Evolutionary conservation across 2,797 vertebrate genomes (phyloP).

Genomic region (Arrhamphus sclerolepis): DNA sequence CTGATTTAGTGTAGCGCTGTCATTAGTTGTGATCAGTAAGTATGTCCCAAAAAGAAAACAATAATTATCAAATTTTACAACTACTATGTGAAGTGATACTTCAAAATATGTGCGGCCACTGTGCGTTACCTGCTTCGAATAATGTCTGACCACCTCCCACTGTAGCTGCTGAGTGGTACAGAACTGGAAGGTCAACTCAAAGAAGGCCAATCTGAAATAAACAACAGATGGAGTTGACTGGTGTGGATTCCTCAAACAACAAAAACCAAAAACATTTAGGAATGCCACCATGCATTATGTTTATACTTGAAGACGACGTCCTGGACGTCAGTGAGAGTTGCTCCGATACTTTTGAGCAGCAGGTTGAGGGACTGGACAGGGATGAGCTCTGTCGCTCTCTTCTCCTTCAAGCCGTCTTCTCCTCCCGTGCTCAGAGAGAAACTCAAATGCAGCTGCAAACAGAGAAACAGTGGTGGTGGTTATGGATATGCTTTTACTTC

Average conservation of each 20-base stretch:
- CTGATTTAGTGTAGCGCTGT: too few species aligned
- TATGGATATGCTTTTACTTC: background rate
- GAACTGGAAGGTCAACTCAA: slow-evolving; percentile 92
- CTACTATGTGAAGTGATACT: too few species aligned
- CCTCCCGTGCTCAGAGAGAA: slow-evolving; percentile 92
- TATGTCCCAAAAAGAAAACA: too few species aligned
- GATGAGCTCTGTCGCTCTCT: slow-evolving; percentile 84
- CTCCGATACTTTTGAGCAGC: slow-evolving; percentile 95
- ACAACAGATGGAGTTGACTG: background rate
- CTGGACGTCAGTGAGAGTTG: slow-evolving; percentile 95
- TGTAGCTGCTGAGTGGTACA: slow-evolving; percentile 91
- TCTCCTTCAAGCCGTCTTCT: slow-evolving; percentile 87
- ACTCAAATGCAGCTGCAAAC: slow-evolving; percentile 91
- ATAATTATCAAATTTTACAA: too few species aligned
- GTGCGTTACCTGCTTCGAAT: slow-evolving; percentile 91
- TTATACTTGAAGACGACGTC: slow-evolving; percentile 96
- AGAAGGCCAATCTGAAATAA: slow-evolving; percentile 88
- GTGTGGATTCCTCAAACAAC: background rate
- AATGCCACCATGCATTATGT: background rate
- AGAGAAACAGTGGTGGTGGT: rapidly evolving
- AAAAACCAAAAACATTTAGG: background rate
- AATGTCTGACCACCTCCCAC: slow-evolving; percentile 90
- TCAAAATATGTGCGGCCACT: background rate
- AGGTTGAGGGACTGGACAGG: slow-evolving; percentile 91
- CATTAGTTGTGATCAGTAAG: too few species aligned